Conservation (phyloP, 2,113 vertebrate genomes). For the Notothenia coriiceps region DNA sequence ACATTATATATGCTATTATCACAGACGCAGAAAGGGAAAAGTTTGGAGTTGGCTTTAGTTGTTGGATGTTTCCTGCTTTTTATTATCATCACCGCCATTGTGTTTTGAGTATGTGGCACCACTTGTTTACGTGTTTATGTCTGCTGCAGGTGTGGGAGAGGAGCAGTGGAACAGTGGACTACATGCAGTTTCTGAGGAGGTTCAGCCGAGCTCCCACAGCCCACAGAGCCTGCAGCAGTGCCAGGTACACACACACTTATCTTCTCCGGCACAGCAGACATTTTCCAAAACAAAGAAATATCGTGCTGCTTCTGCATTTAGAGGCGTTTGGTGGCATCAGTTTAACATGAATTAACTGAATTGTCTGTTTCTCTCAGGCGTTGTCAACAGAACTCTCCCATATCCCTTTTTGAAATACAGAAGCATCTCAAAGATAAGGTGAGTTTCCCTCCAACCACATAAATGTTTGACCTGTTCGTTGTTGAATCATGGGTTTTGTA, state of each 20-base stretch:
- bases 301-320: neutral
- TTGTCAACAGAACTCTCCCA: slow-evolving; percentile 17
- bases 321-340: slow-evolving; percentile 4
- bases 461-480: neutral
- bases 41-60: slow-evolving; percentile 14
- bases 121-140: neutral
- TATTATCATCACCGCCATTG: neutral
- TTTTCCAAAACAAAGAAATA: slow-evolving; percentile 22
- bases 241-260: slow-evolving; percentile 6
- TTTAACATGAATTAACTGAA: neutral
- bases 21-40: slow-evolving; percentile 1
- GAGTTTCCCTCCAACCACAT: neutral
- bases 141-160: slow-evolving; percentile 49
- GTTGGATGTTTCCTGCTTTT: slow-evolving; percentile 6
- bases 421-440: slow-evolving; percentile 75
- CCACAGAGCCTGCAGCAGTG: neutral
- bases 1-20: slow-evolving; percentile 45
- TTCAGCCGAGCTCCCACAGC: slow-evolving; percentile 21
- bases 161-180: slow-evolving; percentile 32
- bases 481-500: neutral
- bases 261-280: neutral
- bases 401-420: slow-evolving; percentile 76
- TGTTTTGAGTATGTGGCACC: neutral
- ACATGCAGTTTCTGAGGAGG: slow-evolving; percentile 46
- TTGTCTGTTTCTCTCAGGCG: slow-evolving; percentile 53